Evolutionary conservation across 2,113 vertebrate genomes (phyloP), one percentile per base, ranked within the genome.

Genomic region (Thalassoma bifasciatum): DNA sequence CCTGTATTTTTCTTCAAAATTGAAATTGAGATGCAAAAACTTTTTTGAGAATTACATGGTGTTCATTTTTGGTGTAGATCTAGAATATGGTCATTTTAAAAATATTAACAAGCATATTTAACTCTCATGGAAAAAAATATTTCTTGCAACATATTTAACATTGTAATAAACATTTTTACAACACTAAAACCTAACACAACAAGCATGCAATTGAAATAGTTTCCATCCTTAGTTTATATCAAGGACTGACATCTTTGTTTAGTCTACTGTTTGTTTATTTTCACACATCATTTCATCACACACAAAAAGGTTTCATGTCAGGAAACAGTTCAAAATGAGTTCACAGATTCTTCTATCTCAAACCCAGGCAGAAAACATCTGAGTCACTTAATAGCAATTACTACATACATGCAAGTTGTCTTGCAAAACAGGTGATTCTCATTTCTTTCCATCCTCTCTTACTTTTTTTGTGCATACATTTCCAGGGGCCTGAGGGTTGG

Each of bases 351-450:
- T 87, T 88, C 63, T 75, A 86, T 89, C 68, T 51, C 91, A 91
- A 93, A 92, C 88, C 86, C 72, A 82, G 88, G 79, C 75, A 61
- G 86, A 90, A 89, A 89, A 86, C 93, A 92, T 93, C 89, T 84
- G 90, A 95, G 93, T 91, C 79, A 75, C 87, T 86, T 91, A 93
- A 94, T 92, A 91, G 89, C 80, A 91, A 93, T 94, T 95, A 94
- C 91, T 94, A 90, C 73, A 92, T 95, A 93, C 94, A 93, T 92
- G 87, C 89, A 47, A 93, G 91, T 91, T 83, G 61, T 92, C 94
- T 93, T 93, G 93, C 93, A 94, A 93, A 95, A 95, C 95, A 96
- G 96, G 95, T 96, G 96, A 98, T 94, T 94, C 75, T 95, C 94
- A 96, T 97, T 97, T 95, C 84, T 93, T n/a, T 4, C 5, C 46